Evolutionary conservation across 2,797 vertebrate species (phyloP).

Genomic region (Pyrocephalus nanus): DNA sequence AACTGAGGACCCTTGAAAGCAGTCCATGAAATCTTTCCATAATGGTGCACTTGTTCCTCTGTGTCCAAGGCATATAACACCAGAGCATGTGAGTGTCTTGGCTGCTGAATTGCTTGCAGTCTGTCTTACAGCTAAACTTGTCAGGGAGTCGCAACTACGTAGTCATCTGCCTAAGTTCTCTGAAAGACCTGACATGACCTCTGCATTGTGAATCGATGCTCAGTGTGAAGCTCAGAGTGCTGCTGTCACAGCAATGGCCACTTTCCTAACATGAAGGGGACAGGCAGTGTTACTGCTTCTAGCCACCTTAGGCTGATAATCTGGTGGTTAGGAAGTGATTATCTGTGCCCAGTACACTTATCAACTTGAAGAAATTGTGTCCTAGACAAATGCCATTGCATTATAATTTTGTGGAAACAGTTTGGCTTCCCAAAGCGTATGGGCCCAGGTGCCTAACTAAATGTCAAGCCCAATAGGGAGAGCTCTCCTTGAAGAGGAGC

Average conservation of each 20-base stretch:
- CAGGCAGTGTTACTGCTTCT: background rate
- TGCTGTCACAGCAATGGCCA: accelerated
- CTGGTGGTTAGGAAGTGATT: background rate
- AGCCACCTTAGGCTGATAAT: background rate
- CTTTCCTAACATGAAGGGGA: background rate
- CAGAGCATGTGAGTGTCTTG: background rate
- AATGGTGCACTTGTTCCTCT: background rate
- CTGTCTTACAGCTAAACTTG: background rate
- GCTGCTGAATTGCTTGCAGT: background rate
- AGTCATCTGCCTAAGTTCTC: background rate
- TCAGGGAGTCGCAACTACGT: background rate
- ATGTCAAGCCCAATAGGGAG: background rate
- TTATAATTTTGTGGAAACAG: background rate
- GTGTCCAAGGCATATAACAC: background rate
- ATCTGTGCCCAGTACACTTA: background rate
- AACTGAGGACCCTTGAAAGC: background rate
- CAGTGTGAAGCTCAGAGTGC: background rate
- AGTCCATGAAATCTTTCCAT: background rate
- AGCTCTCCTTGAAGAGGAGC: background rate
- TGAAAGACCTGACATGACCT: background rate
- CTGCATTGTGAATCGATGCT: accelerated
- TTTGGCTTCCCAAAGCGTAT: background rate
- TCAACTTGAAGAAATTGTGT: background rate
- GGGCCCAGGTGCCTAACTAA: background rate
- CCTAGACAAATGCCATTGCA: background rate